phyloP scores from a whole-genome alignment of 2,888 invertebrate species.

The Dynastes maya region DNA sequence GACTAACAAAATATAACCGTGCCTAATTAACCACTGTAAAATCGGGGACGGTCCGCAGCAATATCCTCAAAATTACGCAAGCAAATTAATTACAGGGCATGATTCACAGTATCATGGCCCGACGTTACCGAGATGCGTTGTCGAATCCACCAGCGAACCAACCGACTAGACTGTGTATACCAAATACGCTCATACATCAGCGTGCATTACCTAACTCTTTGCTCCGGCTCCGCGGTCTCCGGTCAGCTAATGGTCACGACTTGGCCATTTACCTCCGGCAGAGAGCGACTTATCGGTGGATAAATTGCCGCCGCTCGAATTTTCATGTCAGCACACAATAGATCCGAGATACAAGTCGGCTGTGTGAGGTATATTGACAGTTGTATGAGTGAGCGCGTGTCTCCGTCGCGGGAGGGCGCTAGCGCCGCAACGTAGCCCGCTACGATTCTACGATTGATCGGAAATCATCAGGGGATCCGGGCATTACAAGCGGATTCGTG shows the following conservation, averaged over 20 bases:
- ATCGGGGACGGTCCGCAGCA: not conserved
- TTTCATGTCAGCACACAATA: slow-evolving; percentile 72
- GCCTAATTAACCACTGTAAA: not conserved
- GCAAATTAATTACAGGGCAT: slow-evolving; percentile 60
- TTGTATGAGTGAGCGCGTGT: slow-evolving; percentile 67
- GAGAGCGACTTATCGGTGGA: slow-evolving; percentile 73
- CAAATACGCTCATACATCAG: slow-evolving; percentile 58
- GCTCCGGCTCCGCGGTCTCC: slow-evolving; percentile 56
- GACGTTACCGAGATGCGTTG: slow-evolving; percentile 29
- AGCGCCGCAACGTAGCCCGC: slow-evolving; percentile 45
- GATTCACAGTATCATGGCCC: slow-evolving; percentile 53
- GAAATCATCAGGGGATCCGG: slow-evolving; percentile 43
- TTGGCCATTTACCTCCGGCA: slow-evolving; percentile 77
- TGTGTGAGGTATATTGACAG: slow-evolving; percentile 70
- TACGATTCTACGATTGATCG: slow-evolving; percentile 47
- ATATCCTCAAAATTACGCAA: slow-evolving; percentile 47
- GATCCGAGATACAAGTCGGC: slow-evolving; percentile 67
- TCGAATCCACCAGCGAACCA: not conserved
- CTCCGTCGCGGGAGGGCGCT: slow-evolving; percentile 51
- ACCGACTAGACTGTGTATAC: not conserved
- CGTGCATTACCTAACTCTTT: slow-evolving; percentile 63
- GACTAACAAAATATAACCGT: not conserved
- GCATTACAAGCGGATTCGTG: slow-evolving; percentile 44
- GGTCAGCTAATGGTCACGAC: slow-evolving; percentile 75
- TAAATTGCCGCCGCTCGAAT: slow-evolving; percentile 75